These are phyloP conservation scores for Characodon lateralis DNA, from an alignment of 2,797 vertebrate genomes.

Conservation along the genomic window DNA sequence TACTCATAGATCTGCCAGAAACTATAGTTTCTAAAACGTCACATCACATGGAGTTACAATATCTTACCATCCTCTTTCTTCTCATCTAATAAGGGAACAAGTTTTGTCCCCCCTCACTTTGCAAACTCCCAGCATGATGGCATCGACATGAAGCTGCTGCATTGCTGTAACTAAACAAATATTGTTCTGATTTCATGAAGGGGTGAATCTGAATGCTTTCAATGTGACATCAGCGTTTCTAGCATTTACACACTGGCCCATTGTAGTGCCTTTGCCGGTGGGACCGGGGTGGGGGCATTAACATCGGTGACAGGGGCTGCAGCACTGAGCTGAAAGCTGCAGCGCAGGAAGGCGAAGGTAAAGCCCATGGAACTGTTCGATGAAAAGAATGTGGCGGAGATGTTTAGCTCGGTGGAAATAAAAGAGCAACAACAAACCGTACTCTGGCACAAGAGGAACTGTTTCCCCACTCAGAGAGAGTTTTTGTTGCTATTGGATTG, in stretches of 20 bases:
- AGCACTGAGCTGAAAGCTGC: constrained; percentile 17
- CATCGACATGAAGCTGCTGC: constrained; percentile 39
- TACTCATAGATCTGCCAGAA: neutral
- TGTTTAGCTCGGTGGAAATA: constrained; percentile 11
- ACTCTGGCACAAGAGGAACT: constrained; percentile 23
- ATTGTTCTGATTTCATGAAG: constrained; percentile 79
- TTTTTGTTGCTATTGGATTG: constrained; percentile 50
- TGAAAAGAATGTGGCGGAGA: constrained; percentile 4
- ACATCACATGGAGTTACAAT: constrained; percentile 49
- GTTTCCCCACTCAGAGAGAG: constrained; percentile 47
- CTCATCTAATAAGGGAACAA: constrained; percentile 39
- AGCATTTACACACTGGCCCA: constrained; percentile 76
- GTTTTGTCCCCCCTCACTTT: constrained; percentile 30
- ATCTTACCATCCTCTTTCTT: constrained; percentile 22
- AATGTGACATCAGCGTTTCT: constrained; percentile 80
- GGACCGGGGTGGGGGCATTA: constrained; percentile 50
- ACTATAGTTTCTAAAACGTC: constrained; percentile 37
- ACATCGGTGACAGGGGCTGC: constrained; percentile 21
- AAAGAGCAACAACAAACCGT: constrained; percentile 26
- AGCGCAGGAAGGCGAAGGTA: constrained; percentile 32
- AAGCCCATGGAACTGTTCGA: constrained; percentile 7
- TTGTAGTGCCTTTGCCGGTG: constrained; percentile 70
- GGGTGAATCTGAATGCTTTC: constrained; percentile 79
- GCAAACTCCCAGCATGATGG: constrained; percentile 58
- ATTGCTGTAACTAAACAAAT: constrained; percentile 80